phyloP scores from a whole-genome alignment of 2,113 vertebrate species.

The Eulacestoma nigropectus region DNA sequence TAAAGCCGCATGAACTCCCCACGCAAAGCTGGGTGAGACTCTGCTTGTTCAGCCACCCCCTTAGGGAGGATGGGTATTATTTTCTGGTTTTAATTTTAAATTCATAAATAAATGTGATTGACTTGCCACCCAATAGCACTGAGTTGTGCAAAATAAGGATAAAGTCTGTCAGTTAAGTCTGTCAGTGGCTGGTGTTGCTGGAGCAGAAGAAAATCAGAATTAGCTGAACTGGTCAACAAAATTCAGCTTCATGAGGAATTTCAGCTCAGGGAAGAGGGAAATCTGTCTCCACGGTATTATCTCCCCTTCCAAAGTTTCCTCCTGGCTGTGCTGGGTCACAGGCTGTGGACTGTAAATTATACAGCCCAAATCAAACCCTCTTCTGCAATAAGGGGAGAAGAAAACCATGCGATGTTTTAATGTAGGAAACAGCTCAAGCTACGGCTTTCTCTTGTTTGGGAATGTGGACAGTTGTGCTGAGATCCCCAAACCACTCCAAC shows the following conservation, averaged over 20 bases:
- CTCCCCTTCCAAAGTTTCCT: slow-evolving; percentile 1
- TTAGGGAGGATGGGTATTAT: neutral
- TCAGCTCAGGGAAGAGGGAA: neutral
- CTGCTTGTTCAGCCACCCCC: neutral
- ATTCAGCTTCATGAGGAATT: neutral
- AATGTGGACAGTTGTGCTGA: neutral
- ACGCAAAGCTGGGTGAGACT: neutral
- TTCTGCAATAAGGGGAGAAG: neutral
- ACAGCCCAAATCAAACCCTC: neutral
- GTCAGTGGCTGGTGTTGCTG: neutral
- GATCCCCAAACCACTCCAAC: slow-evolving; percentile 15
- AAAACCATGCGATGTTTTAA: slow-evolving; percentile 17
- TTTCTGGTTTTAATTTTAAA: slow-evolving; percentile 62
- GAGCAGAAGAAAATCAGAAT: neutral
- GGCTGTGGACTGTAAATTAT: neutral
- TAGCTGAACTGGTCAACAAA: neutral
- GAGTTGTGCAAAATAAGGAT: neutral
- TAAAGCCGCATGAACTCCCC: slow-evolving; percentile 38
- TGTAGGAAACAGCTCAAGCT: neutral
- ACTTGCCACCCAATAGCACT: neutral
- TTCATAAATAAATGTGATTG: slow-evolving; percentile 52
- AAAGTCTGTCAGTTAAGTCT: neutral
- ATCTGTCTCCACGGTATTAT: neutral
- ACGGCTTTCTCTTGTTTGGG: neutral
- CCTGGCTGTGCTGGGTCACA: neutral